phyloP scores from a whole-genome alignment of 2,888 invertebrate genomes.

The Ophonus ardosiacus region DNA sequence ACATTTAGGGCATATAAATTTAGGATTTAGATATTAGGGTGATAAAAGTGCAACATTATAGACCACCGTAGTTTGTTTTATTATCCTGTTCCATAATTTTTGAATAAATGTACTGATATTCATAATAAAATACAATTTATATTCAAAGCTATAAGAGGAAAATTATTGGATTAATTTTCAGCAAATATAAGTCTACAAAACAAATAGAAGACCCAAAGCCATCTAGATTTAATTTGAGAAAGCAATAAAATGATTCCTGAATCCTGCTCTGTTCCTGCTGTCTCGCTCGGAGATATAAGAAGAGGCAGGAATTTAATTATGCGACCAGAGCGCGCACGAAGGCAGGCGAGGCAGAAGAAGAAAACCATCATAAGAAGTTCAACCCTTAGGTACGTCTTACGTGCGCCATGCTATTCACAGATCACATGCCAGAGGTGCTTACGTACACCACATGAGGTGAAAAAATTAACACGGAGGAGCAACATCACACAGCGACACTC shows the following conservation, averaged over 20 bases:
- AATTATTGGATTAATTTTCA: too few species aligned
- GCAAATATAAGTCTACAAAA: neutral
- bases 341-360: conserved; percentile 30
- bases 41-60: too few species aligned
- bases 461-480: too few species aligned
- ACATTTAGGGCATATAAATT: too few species aligned
- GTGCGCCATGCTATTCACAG: neutral
- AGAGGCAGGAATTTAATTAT: conserved; percentile 57
- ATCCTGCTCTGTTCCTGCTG: conserved; percentile 13
- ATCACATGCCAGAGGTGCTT: neutral
- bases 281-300: conserved; percentile 39
- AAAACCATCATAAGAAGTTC: conserved; percentile 29
- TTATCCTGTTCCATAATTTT: too few species aligned
- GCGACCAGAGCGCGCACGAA: conserved; percentile 24
- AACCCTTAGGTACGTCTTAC: neutral
- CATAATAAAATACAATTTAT: too few species aligned
- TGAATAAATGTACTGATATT: too few species aligned
- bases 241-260: neutral
- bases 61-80: too few species aligned
- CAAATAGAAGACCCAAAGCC: neutral
- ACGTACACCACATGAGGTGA: neutral
- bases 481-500: too few species aligned
- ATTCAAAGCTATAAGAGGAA: too few species aligned
- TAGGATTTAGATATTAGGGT: too few species aligned
- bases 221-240: neutral